A percentile compares a stretch with the other conserved stretches of the same genome.
Evolutionary conservation across 2,113 vertebrate species (phyloP).

Genomic region (Hypomesus transpacificus): DNA sequence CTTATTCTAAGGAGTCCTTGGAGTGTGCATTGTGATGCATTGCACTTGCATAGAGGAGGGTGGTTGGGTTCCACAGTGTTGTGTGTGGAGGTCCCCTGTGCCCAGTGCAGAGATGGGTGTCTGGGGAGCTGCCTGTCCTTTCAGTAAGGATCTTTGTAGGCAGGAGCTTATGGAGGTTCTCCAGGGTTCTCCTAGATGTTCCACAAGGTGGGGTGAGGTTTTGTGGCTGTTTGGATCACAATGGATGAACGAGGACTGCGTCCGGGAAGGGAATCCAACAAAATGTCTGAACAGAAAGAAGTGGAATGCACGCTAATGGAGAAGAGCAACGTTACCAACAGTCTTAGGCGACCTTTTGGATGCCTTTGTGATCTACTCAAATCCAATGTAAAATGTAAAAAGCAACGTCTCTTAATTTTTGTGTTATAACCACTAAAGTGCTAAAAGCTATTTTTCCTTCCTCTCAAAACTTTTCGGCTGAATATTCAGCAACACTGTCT

Average conservation of each 20-base stretch:
- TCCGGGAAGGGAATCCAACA: neutral
- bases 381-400: slow-evolving; percentile 41
- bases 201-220: slow-evolving; percentile 3
- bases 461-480: slow-evolving; percentile 11
- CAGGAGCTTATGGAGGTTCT: neutral
- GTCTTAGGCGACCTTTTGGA: neutral
- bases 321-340: slow-evolving; percentile 1
- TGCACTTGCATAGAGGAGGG: slow-evolving; percentile 14
- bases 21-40: slow-evolving; percentile 10
- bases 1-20: neutral
- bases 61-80: slow-evolving; percentile 22
- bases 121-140: slow-evolving; percentile 13
- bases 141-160: slow-evolving; percentile 11
- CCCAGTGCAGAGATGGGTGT: neutral
- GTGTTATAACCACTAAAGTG: slow-evolving; percentile 18
- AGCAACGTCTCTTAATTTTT: slow-evolving; percentile 22
- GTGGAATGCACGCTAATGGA: neutral
- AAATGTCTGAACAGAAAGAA: neutral
- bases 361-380: slow-evolving; percentile 13
- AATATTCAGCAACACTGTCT: slow-evolving; percentile 12
- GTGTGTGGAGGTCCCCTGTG: slow-evolving; percentile 7
- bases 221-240: slow-evolving; percentile 2
- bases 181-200: slow-evolving; percentile 12
- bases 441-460: slow-evolving; percentile 19
- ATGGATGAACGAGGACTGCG: neutral